Evolutionary conservation across 2,888 invertebrate genomes (phyloP), one percentile per base, ranked within the genome.

Genomic region (Fragum fragum): DNA sequence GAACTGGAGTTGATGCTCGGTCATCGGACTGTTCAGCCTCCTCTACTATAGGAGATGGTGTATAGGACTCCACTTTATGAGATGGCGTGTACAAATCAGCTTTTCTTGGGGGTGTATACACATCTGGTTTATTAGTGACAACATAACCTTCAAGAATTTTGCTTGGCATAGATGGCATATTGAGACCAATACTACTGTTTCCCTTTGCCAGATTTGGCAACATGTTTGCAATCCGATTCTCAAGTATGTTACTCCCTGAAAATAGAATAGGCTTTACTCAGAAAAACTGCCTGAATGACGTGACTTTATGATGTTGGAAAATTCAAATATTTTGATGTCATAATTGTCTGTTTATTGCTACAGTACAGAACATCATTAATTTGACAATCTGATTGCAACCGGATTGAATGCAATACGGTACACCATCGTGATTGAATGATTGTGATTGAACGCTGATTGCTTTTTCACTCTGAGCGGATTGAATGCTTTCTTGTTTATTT

Each of bases 1-100:
- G 87, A 0, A 92, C 92, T 1, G 92, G 92, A 0, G 92, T 92
- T 14, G 90, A 88, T 26, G 89, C 81, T 9, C 90, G 89, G 53
- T 89, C 90, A 66, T 89, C 90, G 39, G 85, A 21, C 18, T 23
- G 66, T 18, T 28, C 76, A 7, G 47, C 47, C 28, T 61, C 47
- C 70, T 53, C 53, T 21, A 14, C 42, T 36, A 16, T 63, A 1
- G 53, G 70, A 1, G 29, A 1, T n/a, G 28, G 57, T 18, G 57
- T 47, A n/a, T 47, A 47, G 2, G 14, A 14, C 47, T 18, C 47
- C 3, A 18, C 47, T 47, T 47, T 47, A 47, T 16, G 47, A 47
- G 47, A 9, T 47, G 47, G n/a, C 3, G 47, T n/a, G 16, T 47
- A 47, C 47, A 47, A 3, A 16, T 47, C 47, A 32, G 61, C 32